Evolutionary conservation across 2,888 invertebrate species (phyloP).

Genomic region (Neuroscelio doddi): DNA sequence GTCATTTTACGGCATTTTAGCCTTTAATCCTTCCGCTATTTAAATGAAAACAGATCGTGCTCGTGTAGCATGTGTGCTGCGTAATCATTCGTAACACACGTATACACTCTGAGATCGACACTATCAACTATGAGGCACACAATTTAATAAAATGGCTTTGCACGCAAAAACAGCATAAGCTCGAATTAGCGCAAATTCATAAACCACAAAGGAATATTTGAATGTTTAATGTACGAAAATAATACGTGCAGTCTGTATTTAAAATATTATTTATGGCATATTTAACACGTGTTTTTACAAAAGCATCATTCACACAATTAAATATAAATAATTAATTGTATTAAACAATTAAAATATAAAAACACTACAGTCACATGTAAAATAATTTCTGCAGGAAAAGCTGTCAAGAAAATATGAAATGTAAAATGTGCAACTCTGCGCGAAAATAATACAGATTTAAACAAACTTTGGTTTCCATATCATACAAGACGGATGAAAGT

Average conservation of each 20-base stretch:
- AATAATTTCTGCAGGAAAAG: too few relatives aligned
- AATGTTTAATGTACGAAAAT: not conserved
- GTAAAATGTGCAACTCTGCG: too few relatives aligned
- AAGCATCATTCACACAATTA: too few relatives aligned
- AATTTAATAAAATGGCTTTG: slow-evolving; percentile 19
- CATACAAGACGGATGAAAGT: slow-evolving; percentile 4
- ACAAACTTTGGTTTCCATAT: not conserved
- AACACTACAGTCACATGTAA: too few relatives aligned
- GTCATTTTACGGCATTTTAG: slow-evolving; percentile 21
- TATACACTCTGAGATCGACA: not conserved
- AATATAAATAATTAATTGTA: too few relatives aligned
- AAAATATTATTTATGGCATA: too few relatives aligned
- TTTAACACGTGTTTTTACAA: too few relatives aligned
- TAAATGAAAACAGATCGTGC: slow-evolving; percentile 21
- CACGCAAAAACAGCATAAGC: not conserved
- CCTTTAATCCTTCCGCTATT: slow-evolving; percentile 30
- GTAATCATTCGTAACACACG: not conserved
- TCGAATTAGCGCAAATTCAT: not conserved
- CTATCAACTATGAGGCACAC: not conserved
- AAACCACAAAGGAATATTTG: not conserved
- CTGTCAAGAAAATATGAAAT: too few relatives aligned
- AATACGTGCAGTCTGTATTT: too few relatives aligned
- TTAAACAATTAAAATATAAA: too few relatives aligned
- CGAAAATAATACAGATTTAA: slow-evolving; percentile 2
- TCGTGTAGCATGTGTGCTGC: not conserved